Conservation (phyloP, 1,140 invertebrate species). For the Belonocnema kinseyi region DNA sequence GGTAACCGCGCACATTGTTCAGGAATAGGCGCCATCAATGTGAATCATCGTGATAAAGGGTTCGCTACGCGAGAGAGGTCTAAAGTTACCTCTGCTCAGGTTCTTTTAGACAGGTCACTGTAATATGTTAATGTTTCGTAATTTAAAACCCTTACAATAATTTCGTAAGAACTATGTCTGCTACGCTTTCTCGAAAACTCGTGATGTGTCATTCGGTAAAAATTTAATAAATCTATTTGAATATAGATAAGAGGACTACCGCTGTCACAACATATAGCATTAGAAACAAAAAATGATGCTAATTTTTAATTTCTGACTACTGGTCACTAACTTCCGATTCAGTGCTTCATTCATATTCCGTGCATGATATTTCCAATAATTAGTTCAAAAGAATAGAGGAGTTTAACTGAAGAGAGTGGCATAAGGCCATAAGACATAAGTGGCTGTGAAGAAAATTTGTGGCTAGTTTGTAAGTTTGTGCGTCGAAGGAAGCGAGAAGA, state of each 20-base stretch:
- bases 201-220: not conserved
- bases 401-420: slow-evolving; percentile 34
- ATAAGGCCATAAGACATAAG: slow-evolving; percentile 53
- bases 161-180: not conserved
- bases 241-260: too few relatives aligned
- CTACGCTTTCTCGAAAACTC: not conserved
- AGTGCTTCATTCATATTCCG: too few relatives aligned
- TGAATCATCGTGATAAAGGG: slow-evolving; percentile 58
- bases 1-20: slow-evolving; percentile 27
- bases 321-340: too few relatives aligned
- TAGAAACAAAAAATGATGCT: too few relatives aligned
- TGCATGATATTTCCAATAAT: too few relatives aligned
- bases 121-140: slow-evolving; percentile 42
- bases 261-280: too few relatives aligned
- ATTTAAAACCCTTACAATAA: slow-evolving; percentile 33
- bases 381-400: too few relatives aligned
- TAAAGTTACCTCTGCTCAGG: slow-evolving; percentile 37
- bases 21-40: slow-evolving; percentile 45
- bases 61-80: slow-evolving; percentile 17
- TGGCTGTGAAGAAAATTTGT: slow-evolving; percentile 38
- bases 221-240: not conserved
- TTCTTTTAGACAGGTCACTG: slow-evolving; percentile 35
- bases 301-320: too few relatives aligned
- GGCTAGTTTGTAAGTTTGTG: slow-evolving; percentile 41
- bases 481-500: slow-evolving; percentile 36